Percentiles rank a stretch among this genome's conserved stretches.
These are phyloP conservation scores for Psammodynastes pulverulentus DNA, from an alignment of 2,113 vertebrate species.

Conservation along the genomic window DNA sequence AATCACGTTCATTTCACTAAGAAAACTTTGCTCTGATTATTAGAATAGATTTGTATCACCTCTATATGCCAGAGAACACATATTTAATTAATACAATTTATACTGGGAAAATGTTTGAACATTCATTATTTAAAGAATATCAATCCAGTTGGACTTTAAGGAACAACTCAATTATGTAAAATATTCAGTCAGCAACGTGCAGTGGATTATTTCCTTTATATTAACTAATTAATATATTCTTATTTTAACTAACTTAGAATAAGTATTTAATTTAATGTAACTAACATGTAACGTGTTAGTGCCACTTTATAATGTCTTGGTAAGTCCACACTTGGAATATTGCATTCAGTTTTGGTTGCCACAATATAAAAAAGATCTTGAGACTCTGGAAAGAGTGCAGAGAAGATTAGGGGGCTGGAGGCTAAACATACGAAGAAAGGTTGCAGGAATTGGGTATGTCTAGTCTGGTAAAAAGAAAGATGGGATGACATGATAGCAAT, in stretches of 20 bases:
- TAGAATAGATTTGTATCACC: not conserved
- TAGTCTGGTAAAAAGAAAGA: not conserved
- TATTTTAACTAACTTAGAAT: not conserved
- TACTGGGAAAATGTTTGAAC: not conserved
- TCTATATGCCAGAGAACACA: not conserved
- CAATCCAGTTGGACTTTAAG: not conserved
- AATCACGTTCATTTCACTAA: not conserved
- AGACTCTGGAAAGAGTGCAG: not conserved
- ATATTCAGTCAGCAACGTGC: not conserved
- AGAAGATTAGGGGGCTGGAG: not conserved
- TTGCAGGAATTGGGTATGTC: not conserved
- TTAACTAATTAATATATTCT: not conserved
- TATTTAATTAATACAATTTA: constrained; percentile 3
- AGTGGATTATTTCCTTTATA: not conserved
- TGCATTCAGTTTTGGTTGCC: not conserved
- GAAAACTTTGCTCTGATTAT: not conserved
- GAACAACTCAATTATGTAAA: not conserved
- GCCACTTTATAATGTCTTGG: not conserved
- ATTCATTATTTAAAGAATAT: not conserved
- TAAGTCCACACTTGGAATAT: not conserved
- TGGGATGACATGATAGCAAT: not conserved
- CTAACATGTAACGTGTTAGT: not conserved
- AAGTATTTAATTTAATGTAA: not conserved
- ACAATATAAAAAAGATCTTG: not conserved
- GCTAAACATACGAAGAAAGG: not conserved